These are phyloP conservation scores for Plagodis dolabraria DNA, from an alignment of 2,888 invertebrate species.

Conservation along the genomic window DNA sequence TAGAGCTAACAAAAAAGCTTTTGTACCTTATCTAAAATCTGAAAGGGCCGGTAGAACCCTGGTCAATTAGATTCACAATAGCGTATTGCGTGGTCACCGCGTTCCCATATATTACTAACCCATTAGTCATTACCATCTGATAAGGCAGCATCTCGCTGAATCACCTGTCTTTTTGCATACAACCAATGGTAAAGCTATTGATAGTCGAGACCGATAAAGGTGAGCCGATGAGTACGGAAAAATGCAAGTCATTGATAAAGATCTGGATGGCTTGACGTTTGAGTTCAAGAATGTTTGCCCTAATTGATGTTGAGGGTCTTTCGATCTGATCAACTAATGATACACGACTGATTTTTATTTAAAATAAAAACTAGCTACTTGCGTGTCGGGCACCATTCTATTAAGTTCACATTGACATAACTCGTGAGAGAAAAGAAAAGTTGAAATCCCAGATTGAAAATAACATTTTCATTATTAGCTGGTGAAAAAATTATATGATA, in stretches of 20 bases:
- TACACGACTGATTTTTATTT: neutral
- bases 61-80: conserved; percentile 62
- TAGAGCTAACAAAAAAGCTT: conserved; percentile 27
- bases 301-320: conserved; percentile 34
- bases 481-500: too few species aligned
- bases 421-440: too few species aligned
- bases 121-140: conserved; percentile 66
- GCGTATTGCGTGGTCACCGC: conserved; percentile 57
- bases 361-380: neutral
- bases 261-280: conserved; percentile 44
- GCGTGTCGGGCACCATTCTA: too few species aligned
- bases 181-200: conserved; percentile 46
- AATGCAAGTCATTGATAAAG: conserved; percentile 49
- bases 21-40: conserved; percentile 59
- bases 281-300: conserved; percentile 41
- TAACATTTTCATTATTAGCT: too few species aligned
- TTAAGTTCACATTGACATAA: too few species aligned
- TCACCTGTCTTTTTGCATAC: conserved; percentile 66
- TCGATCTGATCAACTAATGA: conserved; percentile 22
- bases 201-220: conserved; percentile 41
- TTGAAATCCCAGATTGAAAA: too few species aligned
- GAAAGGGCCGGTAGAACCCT: conserved; percentile 50
- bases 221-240: conserved; percentile 43
- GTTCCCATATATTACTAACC: conserved; percentile 51
- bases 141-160: conserved; percentile 57